Percentiles rank a stretch among this genome's conserved stretches.
These are phyloP conservation scores for Agelas oroides DNA, from an alignment of 37 sponge, comb jelly and placozoan genomes.

Conservation along the genomic window DNA sequence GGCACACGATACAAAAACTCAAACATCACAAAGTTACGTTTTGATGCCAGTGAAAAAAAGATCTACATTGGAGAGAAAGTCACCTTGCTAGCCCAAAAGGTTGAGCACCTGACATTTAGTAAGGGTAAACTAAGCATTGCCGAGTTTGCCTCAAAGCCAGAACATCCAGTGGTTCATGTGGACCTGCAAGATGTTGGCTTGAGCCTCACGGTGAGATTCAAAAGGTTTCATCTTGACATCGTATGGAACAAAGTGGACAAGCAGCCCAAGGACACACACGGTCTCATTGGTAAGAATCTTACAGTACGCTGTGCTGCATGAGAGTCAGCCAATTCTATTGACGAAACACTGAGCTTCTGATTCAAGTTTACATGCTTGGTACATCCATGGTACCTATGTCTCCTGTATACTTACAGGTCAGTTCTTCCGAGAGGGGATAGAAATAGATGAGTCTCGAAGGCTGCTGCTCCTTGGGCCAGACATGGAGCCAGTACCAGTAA, in stretches of 20 bases:
- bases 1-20: neutral
- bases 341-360: too few species aligned
- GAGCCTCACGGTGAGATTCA: slow-evolving; percentile 28
- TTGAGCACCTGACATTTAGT: neutral
- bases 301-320: neutral
- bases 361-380: too few species aligned
- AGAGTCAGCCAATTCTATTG: neutral
- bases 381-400: too few species aligned
- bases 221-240: slow-evolving; percentile 33
- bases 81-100: slow-evolving; percentile 1
- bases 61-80: slow-evolving; percentile 25
- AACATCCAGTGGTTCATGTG: slow-evolving; percentile 11
- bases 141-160: slow-evolving; percentile 1
- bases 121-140: slow-evolving; percentile 25
- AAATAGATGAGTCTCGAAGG: slow-evolving; percentile 34
- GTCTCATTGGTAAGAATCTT: slow-evolving; percentile 28
- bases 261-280: slow-evolving; percentile 31
- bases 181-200: slow-evolving; percentile 32
- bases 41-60: slow-evolving; percentile 2
- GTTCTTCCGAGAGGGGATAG: slow-evolving; percentile 24
- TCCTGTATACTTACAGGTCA: too few species aligned
- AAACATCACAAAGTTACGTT: slow-evolving; percentile 27
- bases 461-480: slow-evolving; percentile 21
- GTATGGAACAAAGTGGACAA: slow-evolving; percentile 26
- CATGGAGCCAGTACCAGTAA: slow-evolving; percentile 49